Evolutionary conservation across 2,888 invertebrate species (phyloP).

Genomic region (Lapara coniferarum): DNA sequence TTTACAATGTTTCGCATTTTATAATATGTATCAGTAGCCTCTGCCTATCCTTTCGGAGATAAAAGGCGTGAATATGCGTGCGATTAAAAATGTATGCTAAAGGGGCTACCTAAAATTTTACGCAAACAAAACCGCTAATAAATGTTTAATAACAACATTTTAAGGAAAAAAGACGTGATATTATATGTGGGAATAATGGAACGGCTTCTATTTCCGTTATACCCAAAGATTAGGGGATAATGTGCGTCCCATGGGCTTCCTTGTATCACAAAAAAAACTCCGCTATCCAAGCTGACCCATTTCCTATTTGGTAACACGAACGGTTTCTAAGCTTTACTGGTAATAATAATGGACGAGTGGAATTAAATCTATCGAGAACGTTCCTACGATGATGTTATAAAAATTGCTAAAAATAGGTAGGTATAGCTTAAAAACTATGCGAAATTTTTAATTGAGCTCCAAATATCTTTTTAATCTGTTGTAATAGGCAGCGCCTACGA

Average conservation of each 20-base stretch:
- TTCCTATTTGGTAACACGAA: neutral
- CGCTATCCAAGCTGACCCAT: neutral
- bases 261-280: neutral
- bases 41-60: no score
- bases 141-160: no score
- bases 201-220: neutral
- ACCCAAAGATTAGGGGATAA: neutral
- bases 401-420: neutral
- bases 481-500: neutral
- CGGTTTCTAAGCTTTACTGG: neutral
- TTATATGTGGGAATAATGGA: neutral
- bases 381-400: neutral
- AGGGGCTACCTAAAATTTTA: no score
- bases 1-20: no score
- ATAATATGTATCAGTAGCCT: no score
- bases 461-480: conserved; percentile 7
- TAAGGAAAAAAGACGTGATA: neutral
- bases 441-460: neutral
- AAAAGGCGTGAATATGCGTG: no score
- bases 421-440: neutral
- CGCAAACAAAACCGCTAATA: no score
- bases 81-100: no score
- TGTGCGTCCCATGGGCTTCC: neutral
- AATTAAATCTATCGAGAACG: neutral
- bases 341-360: neutral